phyloP scores from a whole-genome alignment of 2,888 invertebrate genomes.

The Gasteruption jaculator region DNA sequence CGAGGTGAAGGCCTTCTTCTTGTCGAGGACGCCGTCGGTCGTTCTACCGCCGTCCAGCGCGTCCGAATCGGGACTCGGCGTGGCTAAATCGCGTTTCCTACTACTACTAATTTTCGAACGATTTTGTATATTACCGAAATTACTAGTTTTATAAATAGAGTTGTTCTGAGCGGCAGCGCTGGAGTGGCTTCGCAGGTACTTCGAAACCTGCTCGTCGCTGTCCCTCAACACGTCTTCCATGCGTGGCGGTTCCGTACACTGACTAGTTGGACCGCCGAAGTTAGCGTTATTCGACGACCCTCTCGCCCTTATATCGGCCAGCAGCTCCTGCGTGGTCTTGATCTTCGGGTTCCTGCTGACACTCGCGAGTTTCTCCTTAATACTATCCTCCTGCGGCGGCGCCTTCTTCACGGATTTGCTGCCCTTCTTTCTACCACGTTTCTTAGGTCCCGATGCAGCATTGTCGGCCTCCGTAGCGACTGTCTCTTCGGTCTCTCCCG shows the following conservation, averaged over 20 bases:
- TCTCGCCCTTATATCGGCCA: conserved; percentile 70
- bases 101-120: too few relatives aligned
- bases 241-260: conserved; percentile 41
- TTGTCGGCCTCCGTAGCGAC: conserved; percentile 24
- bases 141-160: conserved; percentile 22
- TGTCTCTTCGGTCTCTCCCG: conserved; percentile 31
- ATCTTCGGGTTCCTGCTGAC: conserved; percentile 61
- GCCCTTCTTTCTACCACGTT: conserved; percentile 60
- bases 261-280: conserved; percentile 38
- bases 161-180: conserved; percentile 34
- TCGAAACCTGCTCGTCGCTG: conserved; percentile 48
- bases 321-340: conserved; percentile 76
- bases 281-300: conserved; percentile 47
- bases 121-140: conserved; percentile 20
- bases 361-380: conserved; percentile 60
- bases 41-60: too few relatives aligned
- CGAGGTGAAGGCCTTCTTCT: too few relatives aligned
- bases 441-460: conserved; percentile 51
- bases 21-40: too few relatives aligned
- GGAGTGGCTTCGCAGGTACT: conserved; percentile 42
- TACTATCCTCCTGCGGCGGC: conserved; percentile 51
- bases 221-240: conserved; percentile 47
- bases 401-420: conserved; percentile 56
- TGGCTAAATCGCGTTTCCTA: too few relatives aligned
- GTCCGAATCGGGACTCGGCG: too few relatives aligned